Evolutionary conservation across 2,113 vertebrate genomes (phyloP), one percentile per base, ranked within the genome.

Genomic region (Rostratula benghalensis): DNA sequence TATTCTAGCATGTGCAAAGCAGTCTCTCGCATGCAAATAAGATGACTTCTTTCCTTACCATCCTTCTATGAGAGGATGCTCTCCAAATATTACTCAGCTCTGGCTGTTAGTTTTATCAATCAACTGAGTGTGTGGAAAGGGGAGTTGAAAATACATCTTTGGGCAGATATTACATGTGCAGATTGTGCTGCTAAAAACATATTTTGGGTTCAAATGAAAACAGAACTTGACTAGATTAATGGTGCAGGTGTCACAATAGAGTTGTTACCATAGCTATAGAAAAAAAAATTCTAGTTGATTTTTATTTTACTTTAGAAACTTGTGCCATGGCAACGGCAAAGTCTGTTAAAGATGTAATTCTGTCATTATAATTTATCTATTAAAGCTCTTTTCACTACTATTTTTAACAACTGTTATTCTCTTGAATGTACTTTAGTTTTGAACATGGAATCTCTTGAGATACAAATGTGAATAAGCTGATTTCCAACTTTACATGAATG

Each of bases 301-400:
- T 98, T 96, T 96, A 82, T 96, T 97, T 97, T 96, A 91, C 86
- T 67, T 89, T 92, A 80, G 80, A 78, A 96, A 86, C 67, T 88
- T 84, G 94, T 97, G 48, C 97, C 96, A 98, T 97, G 96, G 97
- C 94, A 98, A 98, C 98, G 94, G 67, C 86, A 95, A 37, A 81
- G 84, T 74, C 92, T 93, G 81, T 94, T 96, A 95, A 87, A 97
- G 97, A 88, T 91, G 75, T 87, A 92, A 85, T 31, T 80, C 75
- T 67, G 71, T 92, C 70, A 23, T 87, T 96, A 81, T 74, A 96
- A 97, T 95, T 97, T 96, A 86, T 97, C 94, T 97, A 76, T 97
- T 97, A 91, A 59, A 80, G 93, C 95, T 97, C 91, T 95, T 89
- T 94, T 97, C 90, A 93, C 95, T 95, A 68, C 79, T 85, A 18